phyloP scores from a whole-genome alignment of 2,113 vertebrate species.

The Lamprotornis superbus region DNA sequence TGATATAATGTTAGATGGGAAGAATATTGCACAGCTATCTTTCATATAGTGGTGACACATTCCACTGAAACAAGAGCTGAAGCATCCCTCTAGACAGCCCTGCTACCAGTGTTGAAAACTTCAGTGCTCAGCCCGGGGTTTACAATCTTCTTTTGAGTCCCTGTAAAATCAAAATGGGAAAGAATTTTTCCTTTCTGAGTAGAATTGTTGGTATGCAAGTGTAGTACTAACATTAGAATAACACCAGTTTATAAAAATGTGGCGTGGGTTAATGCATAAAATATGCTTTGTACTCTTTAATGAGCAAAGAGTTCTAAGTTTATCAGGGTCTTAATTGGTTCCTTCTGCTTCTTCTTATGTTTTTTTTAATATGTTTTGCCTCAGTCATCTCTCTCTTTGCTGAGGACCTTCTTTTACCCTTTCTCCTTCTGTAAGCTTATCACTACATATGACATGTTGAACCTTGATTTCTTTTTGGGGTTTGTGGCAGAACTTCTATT shows the following conservation, averaged over 20 bases:
- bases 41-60: background rate
- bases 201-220: background rate
- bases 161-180: background rate
- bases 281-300: background rate
- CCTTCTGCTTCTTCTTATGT: constrained; percentile 22
- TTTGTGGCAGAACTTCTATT: background rate
- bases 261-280: background rate
- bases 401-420: background rate
- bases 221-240: background rate
- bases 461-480: background rate
- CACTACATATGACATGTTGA: background rate
- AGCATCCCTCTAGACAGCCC: background rate
- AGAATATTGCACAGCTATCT: background rate
- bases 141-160: background rate
- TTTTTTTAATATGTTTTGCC: background rate
- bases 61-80: background rate
- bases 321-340: background rate
- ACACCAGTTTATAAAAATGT: background rate
- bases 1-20: background rate
- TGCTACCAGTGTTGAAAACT: background rate
- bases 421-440: background rate
- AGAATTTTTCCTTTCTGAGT: background rate
- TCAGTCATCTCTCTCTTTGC: background rate
- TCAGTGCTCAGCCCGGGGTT: background rate
- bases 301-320: background rate